Percentiles rank a stretch among this genome's conserved stretches.
Conservation (phyloP, 1,140 invertebrate species). For the Glossosoma conforme region DNA sequence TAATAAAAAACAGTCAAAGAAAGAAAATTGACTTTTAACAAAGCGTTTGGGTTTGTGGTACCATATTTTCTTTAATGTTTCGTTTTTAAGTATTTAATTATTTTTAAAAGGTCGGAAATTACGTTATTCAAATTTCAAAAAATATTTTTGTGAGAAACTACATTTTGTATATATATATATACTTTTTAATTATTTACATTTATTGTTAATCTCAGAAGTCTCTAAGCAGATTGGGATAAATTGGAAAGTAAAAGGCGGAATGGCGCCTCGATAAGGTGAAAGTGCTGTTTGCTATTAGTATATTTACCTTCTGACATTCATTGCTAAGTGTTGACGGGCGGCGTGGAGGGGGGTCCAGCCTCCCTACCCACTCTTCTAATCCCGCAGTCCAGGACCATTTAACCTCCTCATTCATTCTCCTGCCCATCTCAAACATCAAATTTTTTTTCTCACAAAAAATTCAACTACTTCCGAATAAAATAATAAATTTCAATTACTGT, state of each 20-base stretch:
- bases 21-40: no score
- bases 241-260: constrained; percentile 1
- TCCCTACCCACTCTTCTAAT: constrained; percentile 6
- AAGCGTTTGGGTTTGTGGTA: no score
- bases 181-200: no score
- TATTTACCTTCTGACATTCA: constrained; percentile 9
- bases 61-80: no score
- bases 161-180: background rate
- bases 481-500: no score
- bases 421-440: constrained; percentile 13
- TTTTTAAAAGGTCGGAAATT: no score
- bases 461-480: no score
- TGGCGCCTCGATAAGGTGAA: background rate
- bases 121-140: background rate
- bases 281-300: constrained; percentile 9
- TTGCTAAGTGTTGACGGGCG: constrained; percentile 4
- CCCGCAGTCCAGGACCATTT: constrained; percentile 2
- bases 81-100: no score
- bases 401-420: constrained; percentile 10
- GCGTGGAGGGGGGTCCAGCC: constrained; percentile 7
- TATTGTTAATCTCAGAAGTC: no score
- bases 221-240: no score
- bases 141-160: background rate
- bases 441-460: no score
- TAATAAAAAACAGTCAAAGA: no score